A percentile compares a stretch with the other conserved stretches of the same genome.
These are phyloP conservation scores for Ptychodera flava DNA, from an alignment of 35 echinoderm and acorn worm genomes.

Conservation along the genomic window DNA sequence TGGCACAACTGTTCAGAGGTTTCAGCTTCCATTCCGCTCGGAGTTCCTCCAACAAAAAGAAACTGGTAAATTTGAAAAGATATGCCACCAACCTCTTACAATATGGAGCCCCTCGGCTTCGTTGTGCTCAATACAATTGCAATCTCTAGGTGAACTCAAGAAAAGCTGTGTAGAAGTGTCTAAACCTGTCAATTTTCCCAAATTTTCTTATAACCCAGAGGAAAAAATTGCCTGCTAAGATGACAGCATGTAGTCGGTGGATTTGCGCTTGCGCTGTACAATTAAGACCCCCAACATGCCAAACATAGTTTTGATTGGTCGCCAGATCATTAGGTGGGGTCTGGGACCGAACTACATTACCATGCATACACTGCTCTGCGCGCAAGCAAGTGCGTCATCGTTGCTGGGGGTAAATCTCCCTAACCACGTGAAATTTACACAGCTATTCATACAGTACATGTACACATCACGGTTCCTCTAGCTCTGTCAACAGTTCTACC, in stretches of 20 bases:
- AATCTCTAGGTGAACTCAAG: not conserved
- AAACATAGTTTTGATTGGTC: not conserved
- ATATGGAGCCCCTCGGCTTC: not conserved
- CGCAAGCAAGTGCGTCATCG: no score
- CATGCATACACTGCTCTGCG: no score
- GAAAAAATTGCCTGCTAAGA: not conserved
- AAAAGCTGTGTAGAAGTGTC: not conserved
- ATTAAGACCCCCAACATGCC: not conserved
- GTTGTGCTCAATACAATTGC: not conserved
- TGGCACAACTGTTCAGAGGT: no score
- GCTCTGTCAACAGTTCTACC: no score
- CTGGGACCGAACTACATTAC: no score
- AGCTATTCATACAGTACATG: no score
- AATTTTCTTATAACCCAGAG: not conserved
- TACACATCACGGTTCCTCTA: no score
- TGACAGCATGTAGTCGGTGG: not conserved
- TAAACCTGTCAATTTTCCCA: not conserved
- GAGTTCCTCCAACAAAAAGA: not conserved
- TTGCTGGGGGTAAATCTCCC: no score
- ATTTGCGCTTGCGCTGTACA: not conserved
- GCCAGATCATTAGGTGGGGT: no score
- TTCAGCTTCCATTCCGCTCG: no score
- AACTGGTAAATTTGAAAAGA: not conserved
- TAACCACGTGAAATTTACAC: no score
- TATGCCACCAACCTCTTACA: not conserved